These are phyloP conservation scores for Aethes cnicana DNA, from an alignment of 2,888 invertebrate genomes.

Conservation along the genomic window DNA sequence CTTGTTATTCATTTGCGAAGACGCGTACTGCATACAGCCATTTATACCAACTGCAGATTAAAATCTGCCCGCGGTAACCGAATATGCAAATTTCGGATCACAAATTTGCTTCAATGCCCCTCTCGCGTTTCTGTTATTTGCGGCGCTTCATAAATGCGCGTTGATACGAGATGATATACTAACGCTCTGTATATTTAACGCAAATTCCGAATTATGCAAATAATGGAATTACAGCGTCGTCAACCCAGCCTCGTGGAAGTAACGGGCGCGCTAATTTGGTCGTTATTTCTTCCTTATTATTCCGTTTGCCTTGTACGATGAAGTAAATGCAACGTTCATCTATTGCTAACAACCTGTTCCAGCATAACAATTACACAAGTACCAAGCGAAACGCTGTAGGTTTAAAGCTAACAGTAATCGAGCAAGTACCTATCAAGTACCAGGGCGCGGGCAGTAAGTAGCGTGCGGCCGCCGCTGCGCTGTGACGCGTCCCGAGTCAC, in stretches of 20 bases:
- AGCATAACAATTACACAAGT: constrained; percentile 4
- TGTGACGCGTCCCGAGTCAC: constrained; percentile 61
- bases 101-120: constrained; percentile 22
- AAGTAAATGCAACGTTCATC: neutral
- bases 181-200: constrained; percentile 27
- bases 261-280: constrained; percentile 23
- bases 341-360: constrained; percentile 2
- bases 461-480: constrained; percentile 41
- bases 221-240: constrained; percentile 25
- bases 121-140: constrained; percentile 31
- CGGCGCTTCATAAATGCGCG: constrained; percentile 24
- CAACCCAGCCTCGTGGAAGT: constrained; percentile 20
- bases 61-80: constrained; percentile 29
- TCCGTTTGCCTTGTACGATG: constrained; percentile 8
- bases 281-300: constrained; percentile 23
- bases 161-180: constrained; percentile 27
- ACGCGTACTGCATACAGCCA: constrained; percentile 19
- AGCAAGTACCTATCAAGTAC: constrained; percentile 13
- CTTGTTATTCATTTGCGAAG: constrained; percentile 8
- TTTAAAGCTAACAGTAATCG: constrained; percentile 26
- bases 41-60: constrained; percentile 26
- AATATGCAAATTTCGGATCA: constrained; percentile 28
- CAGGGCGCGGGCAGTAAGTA: constrained; percentile 35
- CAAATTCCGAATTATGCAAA: constrained; percentile 25
- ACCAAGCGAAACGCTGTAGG: constrained; percentile 12